phyloP scores from a whole-genome alignment of 2,113 vertebrate genomes.

The Elephas maximus region DNA sequence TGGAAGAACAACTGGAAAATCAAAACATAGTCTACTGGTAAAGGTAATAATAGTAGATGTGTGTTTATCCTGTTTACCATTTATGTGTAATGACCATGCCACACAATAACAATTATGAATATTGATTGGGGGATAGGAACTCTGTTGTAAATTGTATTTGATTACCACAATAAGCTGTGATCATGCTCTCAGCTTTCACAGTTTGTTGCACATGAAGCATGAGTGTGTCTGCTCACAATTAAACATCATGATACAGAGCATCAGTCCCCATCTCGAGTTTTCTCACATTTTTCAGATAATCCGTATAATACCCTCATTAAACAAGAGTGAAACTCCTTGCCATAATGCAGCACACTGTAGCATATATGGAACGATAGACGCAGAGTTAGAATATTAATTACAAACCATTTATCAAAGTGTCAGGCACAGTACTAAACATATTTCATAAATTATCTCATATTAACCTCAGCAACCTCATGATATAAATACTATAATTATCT shows the following conservation, averaged over 20 bases:
- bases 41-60: not conserved
- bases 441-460: conserved; percentile 70
- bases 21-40: not conserved
- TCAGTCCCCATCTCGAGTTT: not conserved
- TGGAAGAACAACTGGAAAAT: not conserved
- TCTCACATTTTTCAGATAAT: conserved; percentile 49
- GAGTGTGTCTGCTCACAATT: conserved; percentile 50
- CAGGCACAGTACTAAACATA: conserved; percentile 58
- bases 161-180: conserved; percentile 46
- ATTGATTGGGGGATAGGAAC: conserved; percentile 19
- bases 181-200: conserved; percentile 48
- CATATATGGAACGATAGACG: not conserved
- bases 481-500: conserved; percentile 13
- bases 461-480: conserved; percentile 59
- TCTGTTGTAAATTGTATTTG: not conserved
- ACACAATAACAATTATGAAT: conserved; percentile 27
- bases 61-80: not conserved
- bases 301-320: conserved; percentile 54
- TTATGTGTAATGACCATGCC: not conserved
- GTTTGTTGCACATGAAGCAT: conserved; percentile 60
- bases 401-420: conserved; percentile 67
- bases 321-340: conserved; percentile 56
- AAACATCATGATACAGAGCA: conserved; percentile 22
- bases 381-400: conserved; percentile 71
- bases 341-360: not conserved